phyloP scores from a whole-genome alignment of 35 echinoderm and acorn worm genomes.

The Apostichopus californicus region DNA sequence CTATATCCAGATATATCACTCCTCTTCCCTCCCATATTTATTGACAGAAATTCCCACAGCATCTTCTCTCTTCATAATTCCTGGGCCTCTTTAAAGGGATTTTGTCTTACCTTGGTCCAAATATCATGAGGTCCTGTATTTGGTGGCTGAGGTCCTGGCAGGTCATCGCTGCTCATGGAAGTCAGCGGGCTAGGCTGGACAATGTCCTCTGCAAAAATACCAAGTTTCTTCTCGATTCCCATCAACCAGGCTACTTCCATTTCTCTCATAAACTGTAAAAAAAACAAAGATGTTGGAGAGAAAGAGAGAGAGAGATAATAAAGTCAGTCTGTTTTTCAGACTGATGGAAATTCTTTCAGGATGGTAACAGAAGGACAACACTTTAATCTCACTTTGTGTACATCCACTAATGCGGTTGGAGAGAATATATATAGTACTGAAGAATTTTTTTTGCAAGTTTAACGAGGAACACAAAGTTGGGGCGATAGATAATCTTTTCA shows the following conservation, averaged over 20 bases:
- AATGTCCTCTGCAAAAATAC: slow-evolving; percentile 79
- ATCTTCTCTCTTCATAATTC: no score
- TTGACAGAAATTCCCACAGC: no score
- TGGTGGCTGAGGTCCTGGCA: slow-evolving; percentile 79
- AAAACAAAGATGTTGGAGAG: background rate
- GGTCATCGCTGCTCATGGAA: slow-evolving; percentile 68
- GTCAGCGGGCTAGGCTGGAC: slow-evolving; percentile 76
- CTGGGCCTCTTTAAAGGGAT: background rate
- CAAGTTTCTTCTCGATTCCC: slow-evolving; percentile 87
- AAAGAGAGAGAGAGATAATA: background rate
- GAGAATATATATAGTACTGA: no score
- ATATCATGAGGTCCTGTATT: slow-evolving; percentile 94
- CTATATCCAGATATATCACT: no score
- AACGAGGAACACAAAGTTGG: no score
- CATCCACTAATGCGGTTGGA: no score
- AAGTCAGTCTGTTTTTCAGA: background rate
- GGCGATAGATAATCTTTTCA: no score
- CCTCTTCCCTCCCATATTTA: no score
- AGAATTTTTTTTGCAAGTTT: no score
- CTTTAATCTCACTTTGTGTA: no score
- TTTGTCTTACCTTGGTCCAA: slow-evolving; percentile 83
- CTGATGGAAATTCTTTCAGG: no score
- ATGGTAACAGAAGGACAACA: no score
- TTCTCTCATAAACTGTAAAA: slow-evolving; percentile 83
- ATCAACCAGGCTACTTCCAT: slow-evolving; percentile 97